A percentile compares a stretch with the other conserved stretches of the same genome.
Conservation (phyloP, 2,797 vertebrate species). For the Pseudomugil tenellus region DNA sequence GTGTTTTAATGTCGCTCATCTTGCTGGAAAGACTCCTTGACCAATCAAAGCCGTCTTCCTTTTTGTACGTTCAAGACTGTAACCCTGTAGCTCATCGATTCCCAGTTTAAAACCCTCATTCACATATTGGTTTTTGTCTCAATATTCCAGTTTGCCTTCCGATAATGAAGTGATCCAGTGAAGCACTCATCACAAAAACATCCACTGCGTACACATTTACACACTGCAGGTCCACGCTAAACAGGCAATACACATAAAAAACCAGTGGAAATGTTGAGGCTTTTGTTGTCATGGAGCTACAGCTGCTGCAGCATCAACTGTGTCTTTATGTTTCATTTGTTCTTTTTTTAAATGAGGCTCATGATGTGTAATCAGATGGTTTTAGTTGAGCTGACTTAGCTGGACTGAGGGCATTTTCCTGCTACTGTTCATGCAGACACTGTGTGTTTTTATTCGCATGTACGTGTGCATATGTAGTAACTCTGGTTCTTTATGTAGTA, state of each 20-base stretch:
- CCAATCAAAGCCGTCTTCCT: constrained; percentile 61
- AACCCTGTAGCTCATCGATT: constrained; percentile 31
- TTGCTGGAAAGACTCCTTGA: constrained; percentile 46
- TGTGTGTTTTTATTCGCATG: constrained; percentile 22
- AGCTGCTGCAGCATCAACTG: constrained; percentile 43
- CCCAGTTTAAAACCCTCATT: constrained; percentile 30
- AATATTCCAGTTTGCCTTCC: constrained; percentile 62
- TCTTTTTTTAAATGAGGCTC: constrained; percentile 13
- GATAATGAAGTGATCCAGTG: constrained; percentile 21
- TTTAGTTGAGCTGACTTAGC: constrained; percentile 60
- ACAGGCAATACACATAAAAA: constrained; percentile 22
- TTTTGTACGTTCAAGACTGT: constrained; percentile 53
- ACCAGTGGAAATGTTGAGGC: constrained; percentile 19
- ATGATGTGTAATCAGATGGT: constrained; percentile 38
- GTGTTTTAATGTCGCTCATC: constrained; percentile 41
- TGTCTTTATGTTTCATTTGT: constrained; percentile 33
- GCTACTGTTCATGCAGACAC: constrained; percentile 45
- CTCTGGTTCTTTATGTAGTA: constrained; percentile 36
- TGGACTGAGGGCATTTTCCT: constrained; percentile 69
- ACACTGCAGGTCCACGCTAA: constrained; percentile 1
- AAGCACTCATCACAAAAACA: constrained; percentile 33
- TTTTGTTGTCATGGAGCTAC: constrained; percentile 21
- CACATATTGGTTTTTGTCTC: constrained; percentile 19
- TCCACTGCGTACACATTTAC: constrained; percentile 10
- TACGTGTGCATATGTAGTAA: constrained; percentile 8